Evolutionary conservation across 2,113 vertebrate genomes (phyloP).

Genomic region (Cygnus buccinator): DNA sequence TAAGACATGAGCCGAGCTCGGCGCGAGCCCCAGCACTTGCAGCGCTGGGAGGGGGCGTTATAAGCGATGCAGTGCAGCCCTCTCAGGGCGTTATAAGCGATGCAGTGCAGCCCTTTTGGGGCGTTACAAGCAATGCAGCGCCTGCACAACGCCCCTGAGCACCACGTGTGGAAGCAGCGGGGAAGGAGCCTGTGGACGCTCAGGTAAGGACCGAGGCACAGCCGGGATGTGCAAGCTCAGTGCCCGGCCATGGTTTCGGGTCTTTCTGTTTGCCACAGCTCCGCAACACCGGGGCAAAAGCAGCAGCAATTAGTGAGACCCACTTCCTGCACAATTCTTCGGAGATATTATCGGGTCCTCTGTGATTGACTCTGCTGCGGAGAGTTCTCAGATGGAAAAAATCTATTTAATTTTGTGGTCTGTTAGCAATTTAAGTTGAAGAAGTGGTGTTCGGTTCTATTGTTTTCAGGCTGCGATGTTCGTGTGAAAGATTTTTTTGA

Average conservation of each 20-base stretch:
- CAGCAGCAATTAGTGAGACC: neutral
- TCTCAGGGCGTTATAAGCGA: too few species aligned
- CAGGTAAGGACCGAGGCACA: too few species aligned
- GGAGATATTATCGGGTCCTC: neutral
- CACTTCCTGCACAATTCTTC: neutral
- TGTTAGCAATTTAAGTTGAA: constrained; percentile 56
- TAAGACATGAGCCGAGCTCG: too few species aligned
- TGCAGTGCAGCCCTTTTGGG: too few species aligned
- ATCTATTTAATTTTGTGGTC: constrained; percentile 33
- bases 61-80: too few species aligned
- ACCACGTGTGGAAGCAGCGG: neutral
- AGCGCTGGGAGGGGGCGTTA: too few species aligned
- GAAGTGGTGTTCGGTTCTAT: constrained; percentile 29
- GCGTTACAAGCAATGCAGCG: too few species aligned
- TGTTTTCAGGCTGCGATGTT: constrained; percentile 34
- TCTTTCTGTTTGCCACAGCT: neutral
- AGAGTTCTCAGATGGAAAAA: constrained; percentile 50
- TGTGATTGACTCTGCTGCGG: fast-evolving
- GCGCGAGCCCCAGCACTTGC: too few species aligned
- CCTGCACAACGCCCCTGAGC: neutral
- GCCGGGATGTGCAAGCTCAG: too few species aligned
- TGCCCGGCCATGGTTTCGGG: neutral
- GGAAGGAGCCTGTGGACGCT: neutral
- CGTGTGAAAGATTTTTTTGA: constrained; percentile 24
- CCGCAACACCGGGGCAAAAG: neutral